Percentiles rank a stretch among this genome's conserved stretches.
Conservation (phyloP, 2,113 vertebrate genomes). For the Oreochromis tanganicae region DNA sequence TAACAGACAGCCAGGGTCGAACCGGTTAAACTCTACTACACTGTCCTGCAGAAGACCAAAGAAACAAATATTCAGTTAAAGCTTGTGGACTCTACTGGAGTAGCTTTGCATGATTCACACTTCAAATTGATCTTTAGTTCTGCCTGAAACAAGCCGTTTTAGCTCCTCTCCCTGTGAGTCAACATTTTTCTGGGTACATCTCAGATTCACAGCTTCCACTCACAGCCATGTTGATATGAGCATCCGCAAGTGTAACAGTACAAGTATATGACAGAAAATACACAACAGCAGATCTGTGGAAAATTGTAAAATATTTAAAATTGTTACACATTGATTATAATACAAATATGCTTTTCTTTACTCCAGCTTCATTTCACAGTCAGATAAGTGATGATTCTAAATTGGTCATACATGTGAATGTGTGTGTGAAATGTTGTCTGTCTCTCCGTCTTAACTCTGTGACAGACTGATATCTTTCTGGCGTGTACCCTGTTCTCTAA, state of each 20-base stretch:
- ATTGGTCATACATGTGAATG: fast-evolving
- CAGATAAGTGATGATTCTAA: not conserved
- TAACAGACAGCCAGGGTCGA: slow-evolving; percentile 83
- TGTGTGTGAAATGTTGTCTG: not conserved
- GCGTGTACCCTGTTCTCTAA: not conserved
- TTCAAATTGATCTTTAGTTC: not conserved
- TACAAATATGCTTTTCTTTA: not conserved
- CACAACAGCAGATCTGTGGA: not conserved
- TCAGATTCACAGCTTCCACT: not conserved
- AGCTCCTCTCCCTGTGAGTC: fast-evolving
- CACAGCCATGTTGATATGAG: not conserved
- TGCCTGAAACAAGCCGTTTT: not conserved
- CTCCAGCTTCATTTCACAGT: not conserved
- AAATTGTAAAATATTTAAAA: not conserved
- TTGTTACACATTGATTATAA: not conserved
- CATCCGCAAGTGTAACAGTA: not conserved
- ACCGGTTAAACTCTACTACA: slow-evolving; percentile 82
- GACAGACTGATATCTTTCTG: not conserved
- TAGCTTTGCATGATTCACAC: not conserved
- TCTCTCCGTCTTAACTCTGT: not conserved
- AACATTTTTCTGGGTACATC: not conserved
- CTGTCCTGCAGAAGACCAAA: slow-evolving; percentile 67
- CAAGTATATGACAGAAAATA: not conserved
- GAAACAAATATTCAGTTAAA: not conserved
- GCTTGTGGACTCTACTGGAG: not conserved